Evolutionary conservation across 2,797 vertebrate genomes (phyloP).

Genomic region (Alfaro cultratus): DNA sequence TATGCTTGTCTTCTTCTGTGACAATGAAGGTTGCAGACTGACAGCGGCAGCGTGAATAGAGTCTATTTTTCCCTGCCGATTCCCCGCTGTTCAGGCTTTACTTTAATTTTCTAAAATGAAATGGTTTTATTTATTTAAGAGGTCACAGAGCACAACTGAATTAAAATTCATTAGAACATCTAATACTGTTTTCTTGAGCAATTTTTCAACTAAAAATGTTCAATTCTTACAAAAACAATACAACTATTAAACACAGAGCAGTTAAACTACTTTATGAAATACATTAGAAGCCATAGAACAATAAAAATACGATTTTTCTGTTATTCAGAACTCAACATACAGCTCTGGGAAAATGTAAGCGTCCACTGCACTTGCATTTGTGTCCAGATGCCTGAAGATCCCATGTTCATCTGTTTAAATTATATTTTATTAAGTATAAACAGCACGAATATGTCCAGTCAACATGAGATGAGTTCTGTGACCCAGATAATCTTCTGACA

Average conservation of each 20-base stretch:
- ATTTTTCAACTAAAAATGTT: not conserved
- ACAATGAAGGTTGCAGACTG: not conserved
- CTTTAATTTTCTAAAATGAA: not conserved
- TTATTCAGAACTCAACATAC: too few relatives aligned
- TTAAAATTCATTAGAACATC: not conserved
- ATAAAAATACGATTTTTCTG: too few relatives aligned
- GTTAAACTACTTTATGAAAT: not conserved
- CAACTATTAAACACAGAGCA: not conserved
- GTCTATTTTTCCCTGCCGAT: not conserved
- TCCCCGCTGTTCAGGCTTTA: not conserved
- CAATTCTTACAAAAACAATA: not conserved
- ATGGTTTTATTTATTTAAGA: not conserved
- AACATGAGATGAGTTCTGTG: not conserved
- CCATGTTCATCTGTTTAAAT: not conserved
- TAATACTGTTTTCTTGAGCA: too few relatives aligned
- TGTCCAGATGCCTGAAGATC: not conserved
- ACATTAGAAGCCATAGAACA: not conserved
- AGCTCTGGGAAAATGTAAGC: too few relatives aligned
- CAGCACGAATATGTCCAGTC: not conserved
- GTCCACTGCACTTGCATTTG: not conserved
- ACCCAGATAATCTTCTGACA: not conserved
- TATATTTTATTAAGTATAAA: not conserved
- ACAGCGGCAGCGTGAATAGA: constrained; percentile 5
- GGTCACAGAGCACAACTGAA: not conserved
- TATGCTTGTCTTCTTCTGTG: not conserved